A percentile compares a stretch with the other conserved stretches of the same genome.
These are phyloP conservation scores for Etheostoma cragini DNA, from an alignment of 2,113 vertebrate genomes.

Conservation along the genomic window DNA sequence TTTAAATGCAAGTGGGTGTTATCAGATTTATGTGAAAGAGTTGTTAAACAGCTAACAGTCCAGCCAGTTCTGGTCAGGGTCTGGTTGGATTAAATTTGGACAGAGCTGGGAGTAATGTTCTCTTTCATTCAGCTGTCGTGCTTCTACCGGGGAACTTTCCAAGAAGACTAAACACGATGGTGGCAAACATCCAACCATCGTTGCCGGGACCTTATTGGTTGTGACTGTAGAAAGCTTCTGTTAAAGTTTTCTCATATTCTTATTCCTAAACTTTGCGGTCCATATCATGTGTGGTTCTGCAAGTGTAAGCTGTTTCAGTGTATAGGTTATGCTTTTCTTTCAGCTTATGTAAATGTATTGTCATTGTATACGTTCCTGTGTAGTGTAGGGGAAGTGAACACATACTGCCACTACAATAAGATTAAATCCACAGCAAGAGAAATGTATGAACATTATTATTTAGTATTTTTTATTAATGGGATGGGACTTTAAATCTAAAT, in stretches of 20 bases:
- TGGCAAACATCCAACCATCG: no score
- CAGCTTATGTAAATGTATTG: slow-evolving; percentile 6
- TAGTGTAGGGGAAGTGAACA: no score
- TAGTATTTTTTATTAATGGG: background rate
- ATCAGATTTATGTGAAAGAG: background rate
- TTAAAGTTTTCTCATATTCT: background rate
- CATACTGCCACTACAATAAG: background rate
- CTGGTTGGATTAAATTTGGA: background rate
- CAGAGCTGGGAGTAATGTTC: slow-evolving; percentile 6
- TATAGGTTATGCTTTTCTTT: slow-evolving; percentile 6
- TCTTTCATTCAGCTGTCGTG: background rate
- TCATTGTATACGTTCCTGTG: background rate
- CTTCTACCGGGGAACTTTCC: background rate
- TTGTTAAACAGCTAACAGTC: slow-evolving; percentile 8
- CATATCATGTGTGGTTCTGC: background rate
- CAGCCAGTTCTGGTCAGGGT: slow-evolving; percentile 11
- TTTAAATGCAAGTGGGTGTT: background rate
- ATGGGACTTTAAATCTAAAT: background rate
- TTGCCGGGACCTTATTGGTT: background rate
- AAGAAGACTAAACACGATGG: background rate
- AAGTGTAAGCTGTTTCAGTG: background rate
- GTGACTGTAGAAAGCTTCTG: background rate
- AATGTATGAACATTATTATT: background rate
- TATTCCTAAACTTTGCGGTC: no score
- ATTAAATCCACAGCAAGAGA: background rate